Percentiles rank a stretch among this genome's conserved stretches.
These are phyloP conservation scores for Agrochola lota DNA, from an alignment of 2,888 invertebrate genomes.

Conservation along the genomic window DNA sequence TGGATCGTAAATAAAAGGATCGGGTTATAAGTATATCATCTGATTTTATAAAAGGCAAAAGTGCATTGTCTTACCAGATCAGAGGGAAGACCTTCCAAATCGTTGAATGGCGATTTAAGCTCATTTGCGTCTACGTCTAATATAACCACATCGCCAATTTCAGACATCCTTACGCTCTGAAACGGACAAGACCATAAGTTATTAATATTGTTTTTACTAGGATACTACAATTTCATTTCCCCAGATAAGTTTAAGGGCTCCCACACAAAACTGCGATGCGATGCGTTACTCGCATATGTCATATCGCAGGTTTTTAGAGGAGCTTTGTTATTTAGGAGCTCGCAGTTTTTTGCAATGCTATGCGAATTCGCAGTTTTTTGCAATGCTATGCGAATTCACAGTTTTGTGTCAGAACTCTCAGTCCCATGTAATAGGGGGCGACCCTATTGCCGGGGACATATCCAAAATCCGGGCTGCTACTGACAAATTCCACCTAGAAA, in stretches of 20 bases:
- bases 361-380: no score
- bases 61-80: slow-evolving; percentile 93
- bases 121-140: slow-evolving; percentile 97
- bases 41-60: slow-evolving; percentile 11
- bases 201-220: background rate
- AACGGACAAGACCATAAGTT: slow-evolving; percentile 69
- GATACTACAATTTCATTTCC: no score
- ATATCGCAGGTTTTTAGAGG: no score
- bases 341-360: no score
- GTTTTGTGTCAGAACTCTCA: no score
- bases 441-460: no score
- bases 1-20: background rate
- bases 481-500: background rate
- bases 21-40: background rate
- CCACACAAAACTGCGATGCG: no score
- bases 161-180: slow-evolving; percentile 94
- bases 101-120: slow-evolving; percentile 96
- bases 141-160: slow-evolving; percentile 98
- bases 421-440: background rate
- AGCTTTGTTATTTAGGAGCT: no score
- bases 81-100: slow-evolving; percentile 96
- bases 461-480: background rate
- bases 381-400: no score
- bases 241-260: no score
- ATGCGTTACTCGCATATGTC: no score